Conservation (phyloP, 2,113 vertebrate genomes). For the Siniperca chuatsi region DNA sequence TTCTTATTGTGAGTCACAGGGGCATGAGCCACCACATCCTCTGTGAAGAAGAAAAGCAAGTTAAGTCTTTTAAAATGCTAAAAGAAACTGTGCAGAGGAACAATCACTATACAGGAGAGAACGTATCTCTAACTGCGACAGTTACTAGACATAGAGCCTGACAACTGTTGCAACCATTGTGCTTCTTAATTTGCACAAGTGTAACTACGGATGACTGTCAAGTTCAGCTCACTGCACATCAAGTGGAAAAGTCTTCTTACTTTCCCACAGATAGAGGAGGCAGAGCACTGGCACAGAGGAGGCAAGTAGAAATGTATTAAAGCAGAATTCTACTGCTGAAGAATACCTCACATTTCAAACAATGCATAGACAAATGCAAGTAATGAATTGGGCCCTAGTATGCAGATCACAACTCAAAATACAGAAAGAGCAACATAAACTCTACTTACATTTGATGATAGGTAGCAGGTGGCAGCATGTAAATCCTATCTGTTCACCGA, state of each 20-base stretch:
- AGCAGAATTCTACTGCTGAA: background rate
- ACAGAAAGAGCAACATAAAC: background rate
- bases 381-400: background rate
- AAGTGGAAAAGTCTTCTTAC: conserved; percentile 45
- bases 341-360: background rate
- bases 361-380: background rate
- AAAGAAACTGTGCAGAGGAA: background rate
- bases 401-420: background rate
- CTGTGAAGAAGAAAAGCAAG: background rate
- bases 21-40: background rate
- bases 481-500: background rate
- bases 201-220: conserved; percentile 49
- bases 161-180: conserved; percentile 26
- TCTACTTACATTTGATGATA: conserved; percentile 46
- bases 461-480: background rate
- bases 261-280: conserved; percentile 54
- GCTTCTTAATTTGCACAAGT: conserved; percentile 39
- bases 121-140: background rate
- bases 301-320: background rate
- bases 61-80: background rate
- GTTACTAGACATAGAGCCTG: background rate
- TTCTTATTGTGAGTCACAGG: conserved; percentile 28
- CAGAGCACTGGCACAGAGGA: conserved; percentile 2
- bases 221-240: conserved; percentile 56
- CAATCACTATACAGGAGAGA: background rate